Evolutionary conservation across 2,113 vertebrate genomes (phyloP).

Genomic region (Archocentrus centrarchus): DNA sequence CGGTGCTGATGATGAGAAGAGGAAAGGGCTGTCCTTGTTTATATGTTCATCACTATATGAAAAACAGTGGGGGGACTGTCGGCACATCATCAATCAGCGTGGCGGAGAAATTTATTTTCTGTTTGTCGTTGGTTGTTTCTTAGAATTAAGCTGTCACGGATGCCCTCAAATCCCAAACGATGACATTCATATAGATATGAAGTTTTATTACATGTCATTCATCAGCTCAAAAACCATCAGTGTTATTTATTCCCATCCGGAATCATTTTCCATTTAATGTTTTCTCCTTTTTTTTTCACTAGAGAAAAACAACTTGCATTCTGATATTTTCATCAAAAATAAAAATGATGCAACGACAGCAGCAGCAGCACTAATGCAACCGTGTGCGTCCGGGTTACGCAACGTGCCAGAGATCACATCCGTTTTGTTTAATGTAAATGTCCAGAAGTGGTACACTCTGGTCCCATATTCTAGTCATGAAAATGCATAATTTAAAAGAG

Average conservation of each 20-base stretch:
- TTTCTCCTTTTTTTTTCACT: neutral
- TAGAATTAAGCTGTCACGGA: conserved; percentile 47
- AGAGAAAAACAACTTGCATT: neutral
- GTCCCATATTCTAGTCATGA: conserved; percentile 45
- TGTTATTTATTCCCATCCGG: conserved; percentile 32
- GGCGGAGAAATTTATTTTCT: conserved; percentile 41
- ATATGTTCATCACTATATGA: conserved; percentile 49
- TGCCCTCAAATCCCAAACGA: conserved; percentile 46
- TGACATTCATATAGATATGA: conserved; percentile 47
- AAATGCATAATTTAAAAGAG: conserved; percentile 72
- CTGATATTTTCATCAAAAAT: neutral
- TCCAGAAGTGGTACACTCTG: conserved; percentile 43
- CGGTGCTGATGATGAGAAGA: conserved; percentile 25
- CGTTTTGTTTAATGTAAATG: conserved; percentile 59
- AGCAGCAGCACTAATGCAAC: neutral
- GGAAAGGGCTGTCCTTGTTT: conserved; percentile 49
- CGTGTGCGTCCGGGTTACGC: neutral
- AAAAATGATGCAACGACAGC: neutral
- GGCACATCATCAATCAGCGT: conserved; percentile 67
- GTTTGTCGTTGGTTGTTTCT: conserved; percentile 44
- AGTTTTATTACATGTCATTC: conserved; percentile 55
- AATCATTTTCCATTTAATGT: conserved; percentile 16
- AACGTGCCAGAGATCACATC: conserved; percentile 23
- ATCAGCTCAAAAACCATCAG: conserved; percentile 44
- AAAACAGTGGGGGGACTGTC: conserved; percentile 39